Evolutionary conservation across 2,797 vertebrate genomes (phyloP).

Genomic region (Cercopithecus mitis): DNA sequence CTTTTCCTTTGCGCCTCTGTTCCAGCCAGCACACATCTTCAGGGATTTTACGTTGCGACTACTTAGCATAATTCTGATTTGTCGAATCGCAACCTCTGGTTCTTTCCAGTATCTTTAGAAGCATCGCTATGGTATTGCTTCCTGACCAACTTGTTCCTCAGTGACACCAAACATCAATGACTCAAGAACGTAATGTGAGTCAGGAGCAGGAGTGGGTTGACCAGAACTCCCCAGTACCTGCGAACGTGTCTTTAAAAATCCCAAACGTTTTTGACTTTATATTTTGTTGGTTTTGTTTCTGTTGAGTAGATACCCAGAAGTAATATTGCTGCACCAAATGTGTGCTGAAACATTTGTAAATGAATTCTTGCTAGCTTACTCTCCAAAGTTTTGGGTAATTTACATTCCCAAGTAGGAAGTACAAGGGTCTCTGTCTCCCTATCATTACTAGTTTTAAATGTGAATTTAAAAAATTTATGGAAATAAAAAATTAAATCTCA

Average conservation of each 20-base stretch:
- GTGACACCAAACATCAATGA: too few relatives aligned
- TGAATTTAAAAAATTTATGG: neutral
- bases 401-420: neutral
- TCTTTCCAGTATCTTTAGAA: too few relatives aligned
- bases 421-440: neutral
- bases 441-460: neutral
- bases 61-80: too few relatives aligned
- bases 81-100: too few relatives aligned
- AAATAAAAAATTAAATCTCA: neutral
- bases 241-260: too few relatives aligned
- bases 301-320: neutral
- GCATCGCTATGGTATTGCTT: too few relatives aligned
- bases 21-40: neutral
- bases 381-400: neutral
- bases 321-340: neutral
- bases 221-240: too few relatives aligned
- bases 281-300: neutral
- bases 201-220: too few relatives aligned
- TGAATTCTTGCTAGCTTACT: neutral
- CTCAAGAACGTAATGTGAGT: too few relatives aligned
- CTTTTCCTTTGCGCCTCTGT: neutral
- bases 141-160: too few relatives aligned
- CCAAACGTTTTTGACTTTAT: neutral
- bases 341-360: neutral
- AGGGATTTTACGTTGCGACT: neutral